Percentiles rank a stretch among this genome's conserved stretches.
These are phyloP conservation scores for Anastatus disparis DNA, from an alignment of 1,140 invertebrate species.

Conservation along the genomic window DNA sequence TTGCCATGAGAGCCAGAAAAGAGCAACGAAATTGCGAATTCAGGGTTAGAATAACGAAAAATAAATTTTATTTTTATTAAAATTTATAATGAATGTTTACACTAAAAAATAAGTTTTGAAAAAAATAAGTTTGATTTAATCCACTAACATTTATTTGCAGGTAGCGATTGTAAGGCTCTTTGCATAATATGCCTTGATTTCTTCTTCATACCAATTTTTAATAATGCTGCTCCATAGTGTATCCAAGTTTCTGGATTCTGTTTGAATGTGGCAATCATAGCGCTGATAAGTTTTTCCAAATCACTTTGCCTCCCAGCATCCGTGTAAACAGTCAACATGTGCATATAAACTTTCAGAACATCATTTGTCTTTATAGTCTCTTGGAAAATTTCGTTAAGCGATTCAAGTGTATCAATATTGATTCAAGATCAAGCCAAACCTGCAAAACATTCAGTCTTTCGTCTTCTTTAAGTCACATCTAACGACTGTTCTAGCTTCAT, in stretches of 20 bases:
- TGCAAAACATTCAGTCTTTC: slow-evolving; percentile 94
- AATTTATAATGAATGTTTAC: too few relatives aligned
- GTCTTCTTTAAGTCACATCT: slow-evolving; percentile 82
- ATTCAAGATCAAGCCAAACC: slow-evolving; percentile 90
- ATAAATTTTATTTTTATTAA: background rate
- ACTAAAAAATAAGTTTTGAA: too few relatives aligned
- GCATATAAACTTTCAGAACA: slow-evolving; percentile 74
- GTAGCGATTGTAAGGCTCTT: slow-evolving; percentile 76
- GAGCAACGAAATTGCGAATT: too few relatives aligned
- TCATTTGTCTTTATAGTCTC: slow-evolving; percentile 88
- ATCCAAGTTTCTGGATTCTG: slow-evolving; percentile 76
- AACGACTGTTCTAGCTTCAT: slow-evolving; percentile 86
- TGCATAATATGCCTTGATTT: slow-evolving; percentile 84
- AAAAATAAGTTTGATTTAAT: background rate
- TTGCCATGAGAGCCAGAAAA: too few relatives aligned
- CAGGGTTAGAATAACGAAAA: too few relatives aligned
- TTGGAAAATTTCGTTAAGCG: slow-evolving; percentile 76
- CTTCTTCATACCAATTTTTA: slow-evolving; percentile 75
- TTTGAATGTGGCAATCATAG: slow-evolving; percentile 81
- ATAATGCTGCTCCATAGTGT: slow-evolving; percentile 75
- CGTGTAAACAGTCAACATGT: slow-evolving; percentile 79
- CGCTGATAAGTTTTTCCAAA: slow-evolving; percentile 76
- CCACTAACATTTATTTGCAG: slow-evolving; percentile 77
- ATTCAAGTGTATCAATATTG: slow-evolving; percentile 82
- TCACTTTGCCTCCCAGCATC: slow-evolving; percentile 76